Conservation (phyloP, 1,140 invertebrate species). For the Vanessa atalanta region DNA sequence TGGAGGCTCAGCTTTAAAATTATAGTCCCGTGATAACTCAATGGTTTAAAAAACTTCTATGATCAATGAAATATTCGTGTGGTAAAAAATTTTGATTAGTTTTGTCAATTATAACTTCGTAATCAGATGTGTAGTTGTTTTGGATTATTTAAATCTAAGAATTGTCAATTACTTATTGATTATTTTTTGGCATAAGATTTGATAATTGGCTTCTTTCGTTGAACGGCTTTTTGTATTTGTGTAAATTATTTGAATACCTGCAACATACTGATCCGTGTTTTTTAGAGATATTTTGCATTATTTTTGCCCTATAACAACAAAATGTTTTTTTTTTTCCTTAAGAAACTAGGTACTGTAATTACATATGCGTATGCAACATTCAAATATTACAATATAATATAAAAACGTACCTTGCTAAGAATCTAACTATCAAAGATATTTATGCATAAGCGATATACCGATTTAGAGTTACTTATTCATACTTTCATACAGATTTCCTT, state of each 20-base stretch:
- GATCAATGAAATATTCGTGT: constrained; percentile 48
- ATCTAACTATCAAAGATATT: too few relatives aligned
- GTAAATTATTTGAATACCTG: neutral
- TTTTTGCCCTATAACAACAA: too few relatives aligned
- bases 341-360: too few relatives aligned
- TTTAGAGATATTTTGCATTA: neutral
- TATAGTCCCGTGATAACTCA: constrained; percentile 18
- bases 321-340: too few relatives aligned
- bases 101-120: constrained; percentile 78
- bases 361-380: too few relatives aligned
- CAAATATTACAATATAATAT: too few relatives aligned
- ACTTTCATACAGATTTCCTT: too few relatives aligned
- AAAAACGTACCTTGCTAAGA: too few relatives aligned
- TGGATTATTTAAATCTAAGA: constrained; percentile 78
- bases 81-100: constrained; percentile 73
- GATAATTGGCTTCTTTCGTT: constrained; percentile 23
- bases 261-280: neutral
- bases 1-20: neutral
- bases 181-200: constrained; percentile 27
- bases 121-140: constrained; percentile 75
- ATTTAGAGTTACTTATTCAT: too few relatives aligned
- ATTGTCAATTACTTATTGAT: constrained; percentile 75
- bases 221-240: constrained; percentile 11
- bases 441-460: too few relatives aligned
- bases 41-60: constrained; percentile 26